Conservation (phyloP, 2,797 vertebrate genomes). For the Thamnophis elegans region DNA sequence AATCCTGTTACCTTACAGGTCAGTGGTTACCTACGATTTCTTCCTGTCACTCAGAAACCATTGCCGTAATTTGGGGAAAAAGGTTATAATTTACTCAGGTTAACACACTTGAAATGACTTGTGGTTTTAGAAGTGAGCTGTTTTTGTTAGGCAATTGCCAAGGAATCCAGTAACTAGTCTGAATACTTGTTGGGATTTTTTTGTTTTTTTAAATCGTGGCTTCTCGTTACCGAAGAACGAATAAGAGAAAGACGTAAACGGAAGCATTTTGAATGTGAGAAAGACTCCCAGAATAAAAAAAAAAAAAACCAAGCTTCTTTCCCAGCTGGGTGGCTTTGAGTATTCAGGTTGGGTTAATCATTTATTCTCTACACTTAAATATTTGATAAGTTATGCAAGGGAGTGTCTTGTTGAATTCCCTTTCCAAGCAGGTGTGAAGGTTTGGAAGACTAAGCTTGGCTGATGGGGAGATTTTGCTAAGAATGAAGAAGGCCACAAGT, state of each 20-base stretch:
- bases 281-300: constrained; percentile 42
- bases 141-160: neutral
- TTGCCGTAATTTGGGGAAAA: neutral
- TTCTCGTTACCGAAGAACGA: constrained; percentile 15
- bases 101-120: constrained; percentile 7
- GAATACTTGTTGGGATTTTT: neutral
- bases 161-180: constrained; percentile 3
- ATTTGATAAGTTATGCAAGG: neutral
- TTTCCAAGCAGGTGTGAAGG: neutral
- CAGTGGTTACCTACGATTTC: neutral
- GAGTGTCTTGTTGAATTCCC: neutral
- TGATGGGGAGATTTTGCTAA: no score
- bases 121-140: neutral
- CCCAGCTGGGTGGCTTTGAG: constrained; percentile 37
- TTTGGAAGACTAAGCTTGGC: neutral
- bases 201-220: constrained; percentile 25
- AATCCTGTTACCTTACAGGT: neutral
- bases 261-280: constrained; percentile 45
- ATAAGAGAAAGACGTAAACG: constrained; percentile 26
- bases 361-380: constrained; percentile 4
- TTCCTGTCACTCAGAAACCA: neutral
- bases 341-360: constrained; percentile 18
- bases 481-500: neutral
- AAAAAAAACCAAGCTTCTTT: constrained; percentile 34
- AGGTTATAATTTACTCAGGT: neutral